A percentile compares a stretch with the other conserved stretches of the same genome.
These are phyloP conservation scores for Rallus limicola DNA, from an alignment of 2,113 vertebrate species.

Conservation along the genomic window DNA sequence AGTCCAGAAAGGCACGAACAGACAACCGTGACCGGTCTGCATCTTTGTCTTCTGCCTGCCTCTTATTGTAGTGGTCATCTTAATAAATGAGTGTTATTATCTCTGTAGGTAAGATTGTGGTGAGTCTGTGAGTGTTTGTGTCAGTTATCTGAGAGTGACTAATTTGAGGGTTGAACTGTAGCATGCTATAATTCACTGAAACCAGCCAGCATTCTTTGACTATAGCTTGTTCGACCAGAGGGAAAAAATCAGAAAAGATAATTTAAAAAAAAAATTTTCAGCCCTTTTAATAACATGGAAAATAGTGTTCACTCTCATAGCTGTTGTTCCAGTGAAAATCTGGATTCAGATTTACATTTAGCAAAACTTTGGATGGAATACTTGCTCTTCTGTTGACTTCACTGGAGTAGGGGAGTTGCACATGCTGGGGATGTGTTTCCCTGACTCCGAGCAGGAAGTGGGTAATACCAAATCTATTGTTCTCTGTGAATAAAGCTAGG, in stretches of 20 bases:
- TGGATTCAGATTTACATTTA: neutral
- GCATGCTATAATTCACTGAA: neutral
- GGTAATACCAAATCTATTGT: neutral
- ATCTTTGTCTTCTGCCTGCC: neutral
- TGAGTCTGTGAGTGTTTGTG: neutral
- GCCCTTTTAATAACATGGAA: neutral
- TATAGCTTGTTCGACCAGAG: neutral
- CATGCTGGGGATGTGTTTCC: neutral
- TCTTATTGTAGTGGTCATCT: neutral
- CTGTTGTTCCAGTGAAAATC: neutral
- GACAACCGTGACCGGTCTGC: neutral
- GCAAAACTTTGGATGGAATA: neutral
- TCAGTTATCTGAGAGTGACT: constrained; percentile 4
- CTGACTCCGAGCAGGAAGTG: constrained; percentile 10
- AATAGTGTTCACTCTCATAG: neutral
- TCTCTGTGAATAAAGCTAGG: constrained; percentile 3
- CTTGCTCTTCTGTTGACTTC: neutral
- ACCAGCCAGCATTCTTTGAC: neutral
- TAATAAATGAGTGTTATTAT: neutral
- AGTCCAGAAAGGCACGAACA: neutral
- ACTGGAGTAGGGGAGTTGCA: neutral
- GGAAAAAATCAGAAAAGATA: neutral
- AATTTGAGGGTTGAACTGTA: neutral
- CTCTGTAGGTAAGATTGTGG: neutral
- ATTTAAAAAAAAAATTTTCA: neutral